Conservation (phyloP, 2,113 vertebrate genomes). For the Percina caprodes region DNA sequence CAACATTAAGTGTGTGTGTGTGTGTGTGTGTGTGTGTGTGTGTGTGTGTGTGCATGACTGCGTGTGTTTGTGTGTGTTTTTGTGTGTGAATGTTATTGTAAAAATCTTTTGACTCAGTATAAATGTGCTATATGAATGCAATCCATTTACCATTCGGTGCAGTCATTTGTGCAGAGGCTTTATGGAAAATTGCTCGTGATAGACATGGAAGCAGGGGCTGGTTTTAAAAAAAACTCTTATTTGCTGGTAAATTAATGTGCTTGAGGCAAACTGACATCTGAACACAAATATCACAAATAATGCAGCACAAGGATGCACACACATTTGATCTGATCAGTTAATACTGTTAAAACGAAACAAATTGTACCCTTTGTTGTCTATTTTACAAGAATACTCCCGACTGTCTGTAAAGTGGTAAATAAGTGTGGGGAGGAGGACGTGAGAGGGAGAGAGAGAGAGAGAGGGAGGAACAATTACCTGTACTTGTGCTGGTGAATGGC, state of each 20-base stretch:
- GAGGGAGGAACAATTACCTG: conserved; percentile 54
- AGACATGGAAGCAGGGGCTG: not conserved
- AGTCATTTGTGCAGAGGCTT: not conserved
- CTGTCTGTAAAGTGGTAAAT: conserved; percentile 37
- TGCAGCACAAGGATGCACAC: not conserved
- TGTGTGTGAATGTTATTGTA: not conserved
- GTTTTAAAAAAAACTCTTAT: too few relatives aligned
- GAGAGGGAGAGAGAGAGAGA: conserved; percentile 23
- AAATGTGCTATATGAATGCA: not conserved
- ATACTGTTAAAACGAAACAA: not conserved
- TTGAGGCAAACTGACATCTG: not conserved
- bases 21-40: not conserved
- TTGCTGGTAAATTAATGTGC: not conserved
- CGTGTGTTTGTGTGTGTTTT: not conserved
- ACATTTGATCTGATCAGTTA: not conserved
- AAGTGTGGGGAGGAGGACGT: conserved; percentile 6
- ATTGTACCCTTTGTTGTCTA: not conserved
- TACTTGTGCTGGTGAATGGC: conserved; percentile 51
- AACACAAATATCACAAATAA: not conserved
- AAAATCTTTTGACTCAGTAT: not conserved
- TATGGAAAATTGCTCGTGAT: not conserved
- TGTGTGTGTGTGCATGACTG: too few relatives aligned
- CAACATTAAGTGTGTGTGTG: not conserved
- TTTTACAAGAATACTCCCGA: conserved; percentile 17
- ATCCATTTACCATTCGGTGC: not conserved